Evolutionary conservation across 2,797 vertebrate species (phyloP), one percentile per base, ranked within the genome.

Genomic region (Argentina silus): DNA sequence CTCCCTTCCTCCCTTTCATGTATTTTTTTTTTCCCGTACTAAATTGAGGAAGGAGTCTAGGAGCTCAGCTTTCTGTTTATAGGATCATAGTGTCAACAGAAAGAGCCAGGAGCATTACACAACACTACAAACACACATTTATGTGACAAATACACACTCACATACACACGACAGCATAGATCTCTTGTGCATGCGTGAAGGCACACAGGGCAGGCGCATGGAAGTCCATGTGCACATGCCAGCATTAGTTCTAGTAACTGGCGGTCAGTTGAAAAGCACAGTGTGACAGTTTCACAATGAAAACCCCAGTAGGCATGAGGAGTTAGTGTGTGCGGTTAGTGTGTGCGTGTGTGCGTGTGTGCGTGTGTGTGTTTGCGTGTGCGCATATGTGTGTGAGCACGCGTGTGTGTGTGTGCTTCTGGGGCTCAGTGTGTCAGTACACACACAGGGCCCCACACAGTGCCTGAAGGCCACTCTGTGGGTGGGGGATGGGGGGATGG

Each of bases 1-100:
- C 84, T 85, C 80, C 56, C 72, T 88, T 89, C 86, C 91, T 92
- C 90, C 89, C 90, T 84, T 79, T 78, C 21, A 45, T 48, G 36
- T 70, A 62, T 43, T 11, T 70, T 43, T 80, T 85, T 78, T 86
- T 66, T 70, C 64, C 70, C 27, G 27, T 36, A 36, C 27, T 78
- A 17, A 42, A 57, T 68, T 79, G 48, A 67, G 73, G 78, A 81
- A 79, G 81, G 72, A 72, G 75, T n/a, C 67, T 73, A 57, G 72
- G 77, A 65, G 69, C 73, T 62, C 2, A 61, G 27, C 27, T 36
- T 36, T 36, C 27, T 21, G 80, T 80, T 42, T 11, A 75, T 77
- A 87, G 74, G 21, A 86, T 66, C 78, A 83, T 68, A 36, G 2
- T 36, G 27, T 36, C 85, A 85, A 86, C 78, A 85, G 60, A 17